Conservation (phyloP, 2,797 vertebrate genomes). For the Sebastes vulpes region DNA sequence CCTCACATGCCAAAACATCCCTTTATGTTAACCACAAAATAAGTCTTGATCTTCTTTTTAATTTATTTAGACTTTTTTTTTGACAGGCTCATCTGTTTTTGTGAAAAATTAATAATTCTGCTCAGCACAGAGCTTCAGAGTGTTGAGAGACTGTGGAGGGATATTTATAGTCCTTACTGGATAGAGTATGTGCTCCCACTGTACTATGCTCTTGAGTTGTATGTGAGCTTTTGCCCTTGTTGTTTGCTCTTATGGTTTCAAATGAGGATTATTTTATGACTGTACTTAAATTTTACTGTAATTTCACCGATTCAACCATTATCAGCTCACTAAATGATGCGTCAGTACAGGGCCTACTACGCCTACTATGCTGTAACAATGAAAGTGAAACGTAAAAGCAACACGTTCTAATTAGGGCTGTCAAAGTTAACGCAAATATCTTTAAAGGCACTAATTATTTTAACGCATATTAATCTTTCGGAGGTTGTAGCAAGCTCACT, state of each 20-base stretch:
- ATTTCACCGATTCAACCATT: neutral
- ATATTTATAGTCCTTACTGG: neutral
- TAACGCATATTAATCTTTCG: too few relatives aligned
- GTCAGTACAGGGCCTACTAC: neutral
- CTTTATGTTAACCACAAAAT: slow-evolving; percentile 46
- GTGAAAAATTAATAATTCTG: neutral
- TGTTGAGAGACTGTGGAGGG: neutral
- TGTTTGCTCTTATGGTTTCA: too few relatives aligned
- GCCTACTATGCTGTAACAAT: neutral
- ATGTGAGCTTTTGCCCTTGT: neutral
- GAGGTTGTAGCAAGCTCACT: too few relatives aligned
- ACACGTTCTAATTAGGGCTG: neutral
- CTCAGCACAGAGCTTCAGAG: neutral
- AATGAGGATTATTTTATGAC: neutral
- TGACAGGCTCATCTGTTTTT: slow-evolving; percentile 1
- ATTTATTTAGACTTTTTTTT: neutral
- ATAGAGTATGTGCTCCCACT: accelerated
- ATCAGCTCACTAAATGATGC: neutral
- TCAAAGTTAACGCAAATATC: too few relatives aligned
- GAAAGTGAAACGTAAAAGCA: neutral
- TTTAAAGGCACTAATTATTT: too few relatives aligned
- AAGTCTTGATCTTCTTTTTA: neutral
- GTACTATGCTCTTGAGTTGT: neutral
- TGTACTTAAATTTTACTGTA: neutral
- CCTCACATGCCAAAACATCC: slow-evolving; percentile 56